Evolutionary conservation across 2,113 vertebrate genomes (phyloP), one percentile per base, ranked within the genome.

Genomic region (Pollimyrus isidori): DNA sequence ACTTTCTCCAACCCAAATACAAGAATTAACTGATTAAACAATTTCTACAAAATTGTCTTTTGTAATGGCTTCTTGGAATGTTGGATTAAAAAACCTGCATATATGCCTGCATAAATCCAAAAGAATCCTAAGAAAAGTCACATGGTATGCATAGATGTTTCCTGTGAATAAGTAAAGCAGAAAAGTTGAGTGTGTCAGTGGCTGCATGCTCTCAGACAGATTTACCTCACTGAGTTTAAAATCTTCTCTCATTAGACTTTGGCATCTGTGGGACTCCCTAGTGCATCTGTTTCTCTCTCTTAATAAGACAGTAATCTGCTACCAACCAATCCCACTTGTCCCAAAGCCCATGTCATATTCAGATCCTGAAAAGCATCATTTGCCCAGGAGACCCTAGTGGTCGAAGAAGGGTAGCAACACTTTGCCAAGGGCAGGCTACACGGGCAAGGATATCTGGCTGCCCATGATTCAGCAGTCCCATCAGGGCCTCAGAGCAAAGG

Each of bases 21-120:
- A 53, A 49, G 56, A 87, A 23, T 42, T 50, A 46, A 39, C 49
- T 86, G 4, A 73, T 86, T 49, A 89, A 65, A 45, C 35, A 23
- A 46, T 65, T 85, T 85, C 88, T 39, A 48, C 52, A 65, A 46
- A 86, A 89, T 89, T 62, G 11, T 35, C 45, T n/a, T 90, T 23
- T 87, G 35, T 69, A 39, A 53, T 39, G 87, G 21, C 10, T 69
- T 30, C 19, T 48, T 42, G 4, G 65, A 76, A 11, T 11, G 7
- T 26, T 80, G 65, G 13, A 83, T 83, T 53, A n/a, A 56, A n/a
- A 35, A 21, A 13, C 45, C 19, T 87, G 19, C 2, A 87, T 58
- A 21, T 87, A 30, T 35, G 11, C 50, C 52, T 87, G 17, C 6
- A 45, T 23, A 87, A 42, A 42, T 42, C 73, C 30, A 42, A 42